Evolutionary conservation across 2,113 vertebrate species (phyloP).

Genomic region (Phalacrocorax pelagicus): DNA sequence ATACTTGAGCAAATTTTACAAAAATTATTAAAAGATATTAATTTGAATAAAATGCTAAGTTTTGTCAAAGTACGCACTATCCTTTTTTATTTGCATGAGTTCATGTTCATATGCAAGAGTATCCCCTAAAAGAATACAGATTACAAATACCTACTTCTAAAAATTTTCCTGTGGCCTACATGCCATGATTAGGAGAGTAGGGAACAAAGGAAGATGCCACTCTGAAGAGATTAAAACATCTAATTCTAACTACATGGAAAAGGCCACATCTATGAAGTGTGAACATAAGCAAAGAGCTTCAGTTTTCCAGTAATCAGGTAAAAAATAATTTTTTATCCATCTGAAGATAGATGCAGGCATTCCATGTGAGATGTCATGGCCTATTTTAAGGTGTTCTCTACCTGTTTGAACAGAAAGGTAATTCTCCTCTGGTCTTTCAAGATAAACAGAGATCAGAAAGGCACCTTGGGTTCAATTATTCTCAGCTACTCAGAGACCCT

Average conservation of each 20-base stretch:
- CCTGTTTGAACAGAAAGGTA: not conserved
- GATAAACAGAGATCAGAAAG: not conserved
- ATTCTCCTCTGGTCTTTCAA: not conserved
- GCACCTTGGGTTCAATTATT: rapidly evolving
- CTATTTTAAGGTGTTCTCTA: not conserved
- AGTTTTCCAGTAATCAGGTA: not conserved
- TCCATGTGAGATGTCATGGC: not conserved
- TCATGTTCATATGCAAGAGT: not conserved
- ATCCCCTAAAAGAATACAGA: not conserved
- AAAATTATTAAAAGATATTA: not conserved
- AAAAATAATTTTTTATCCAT: not conserved
- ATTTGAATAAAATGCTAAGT: not conserved
- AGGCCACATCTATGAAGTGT: not conserved
- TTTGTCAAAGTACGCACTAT: not conserved
- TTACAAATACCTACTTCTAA: not conserved
- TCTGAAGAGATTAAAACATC: not conserved
- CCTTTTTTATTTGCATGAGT: not conserved
- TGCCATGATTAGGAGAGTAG: not conserved
- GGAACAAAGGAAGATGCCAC: not conserved
- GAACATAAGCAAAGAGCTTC: not conserved
- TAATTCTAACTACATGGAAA: not conserved
- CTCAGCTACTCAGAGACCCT: not conserved
- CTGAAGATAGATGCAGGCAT: not conserved
- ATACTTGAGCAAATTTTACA: not conserved
- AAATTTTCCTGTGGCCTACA: not conserved